These are phyloP conservation scores for Chanos chanos DNA, from an alignment of 2,797 vertebrate species.

Conservation along the genomic window DNA sequence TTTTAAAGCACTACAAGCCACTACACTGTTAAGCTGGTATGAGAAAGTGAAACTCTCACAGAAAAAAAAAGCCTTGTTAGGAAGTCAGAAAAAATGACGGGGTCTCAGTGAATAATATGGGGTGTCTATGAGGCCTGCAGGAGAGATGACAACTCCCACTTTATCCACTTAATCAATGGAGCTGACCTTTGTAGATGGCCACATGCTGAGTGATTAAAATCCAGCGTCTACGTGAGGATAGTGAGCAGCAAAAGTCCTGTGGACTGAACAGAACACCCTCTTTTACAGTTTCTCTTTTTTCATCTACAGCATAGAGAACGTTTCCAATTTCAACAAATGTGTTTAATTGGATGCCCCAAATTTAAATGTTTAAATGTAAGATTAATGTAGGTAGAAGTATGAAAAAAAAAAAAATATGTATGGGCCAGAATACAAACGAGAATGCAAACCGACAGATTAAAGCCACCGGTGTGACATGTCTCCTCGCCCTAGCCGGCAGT, in stretches of 20 bases:
- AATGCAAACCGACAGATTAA: constrained; percentile 29
- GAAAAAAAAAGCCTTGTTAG: not conserved
- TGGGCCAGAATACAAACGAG: constrained; percentile 18
- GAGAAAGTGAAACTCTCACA: too few species aligned
- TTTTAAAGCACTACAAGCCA: too few species aligned
- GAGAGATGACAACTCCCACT: constrained; percentile 66
- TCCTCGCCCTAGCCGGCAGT: constrained; percentile 39
- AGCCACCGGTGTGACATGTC: constrained; percentile 25
- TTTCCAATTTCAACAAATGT: too few species aligned
- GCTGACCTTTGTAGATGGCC: constrained; percentile 71
- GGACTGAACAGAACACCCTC: constrained; percentile 41
- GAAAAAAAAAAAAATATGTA: constrained; percentile 30
- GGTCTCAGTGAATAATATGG: constrained; percentile 56
- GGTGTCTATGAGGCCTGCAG: constrained; percentile 57
- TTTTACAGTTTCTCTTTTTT: constrained; percentile 37
- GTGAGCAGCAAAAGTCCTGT: constrained; percentile 36
- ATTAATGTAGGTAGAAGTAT: not conserved
- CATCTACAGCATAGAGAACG: constrained; percentile 32
- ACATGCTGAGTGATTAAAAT: constrained; percentile 74
- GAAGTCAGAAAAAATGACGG: constrained; percentile 16
- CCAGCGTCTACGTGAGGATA: constrained; percentile 61
- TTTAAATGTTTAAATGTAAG: not conserved
- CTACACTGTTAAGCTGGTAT: too few species aligned
- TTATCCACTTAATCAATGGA: constrained; percentile 64
- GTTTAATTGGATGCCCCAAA: too few species aligned